Evolutionary conservation across 2,113 vertebrate species (phyloP).

Genomic region (Ceuthmochares aereus): DNA sequence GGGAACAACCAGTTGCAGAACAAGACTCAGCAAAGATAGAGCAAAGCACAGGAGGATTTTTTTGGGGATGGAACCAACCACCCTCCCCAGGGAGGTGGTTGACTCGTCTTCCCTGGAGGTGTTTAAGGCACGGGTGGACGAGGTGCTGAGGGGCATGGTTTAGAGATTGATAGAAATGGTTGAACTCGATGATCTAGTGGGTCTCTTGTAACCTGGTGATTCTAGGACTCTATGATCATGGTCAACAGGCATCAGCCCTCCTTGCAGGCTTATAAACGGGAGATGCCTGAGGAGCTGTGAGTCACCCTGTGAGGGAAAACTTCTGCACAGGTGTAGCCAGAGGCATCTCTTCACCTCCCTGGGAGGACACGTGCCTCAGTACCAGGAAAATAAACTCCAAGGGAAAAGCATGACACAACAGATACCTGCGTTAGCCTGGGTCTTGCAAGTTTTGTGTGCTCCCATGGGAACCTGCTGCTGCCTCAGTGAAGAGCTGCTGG

Average conservation of each 20-base stretch:
- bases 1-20: rapidly evolving
- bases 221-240: too few relatives aligned
- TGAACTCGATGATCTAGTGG: too few relatives aligned
- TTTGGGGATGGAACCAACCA: rapidly evolving
- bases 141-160: too few relatives aligned
- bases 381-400: rapidly evolving
- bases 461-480: background rate
- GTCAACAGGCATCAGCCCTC: rapidly evolving
- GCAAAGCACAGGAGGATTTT: background rate
- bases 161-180: too few relatives aligned
- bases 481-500: background rate
- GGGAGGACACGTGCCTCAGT: too few relatives aligned
- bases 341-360: rapidly evolving
- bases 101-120: too few relatives aligned
- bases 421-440: background rate
- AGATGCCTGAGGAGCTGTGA: background rate
- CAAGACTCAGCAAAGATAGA: background rate
- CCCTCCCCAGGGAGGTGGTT: too few relatives aligned
- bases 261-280: rapidly evolving
- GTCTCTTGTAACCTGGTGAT: too few relatives aligned
- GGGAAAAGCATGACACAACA: background rate
- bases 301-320: background rate
- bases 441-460: rapidly evolving
- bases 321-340: background rate
- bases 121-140: too few relatives aligned